A percentile compares a stretch with the other conserved stretches of the same genome.
Conservation (phyloP, 2,888 invertebrate genomes). For the Colletes collaris region DNA sequence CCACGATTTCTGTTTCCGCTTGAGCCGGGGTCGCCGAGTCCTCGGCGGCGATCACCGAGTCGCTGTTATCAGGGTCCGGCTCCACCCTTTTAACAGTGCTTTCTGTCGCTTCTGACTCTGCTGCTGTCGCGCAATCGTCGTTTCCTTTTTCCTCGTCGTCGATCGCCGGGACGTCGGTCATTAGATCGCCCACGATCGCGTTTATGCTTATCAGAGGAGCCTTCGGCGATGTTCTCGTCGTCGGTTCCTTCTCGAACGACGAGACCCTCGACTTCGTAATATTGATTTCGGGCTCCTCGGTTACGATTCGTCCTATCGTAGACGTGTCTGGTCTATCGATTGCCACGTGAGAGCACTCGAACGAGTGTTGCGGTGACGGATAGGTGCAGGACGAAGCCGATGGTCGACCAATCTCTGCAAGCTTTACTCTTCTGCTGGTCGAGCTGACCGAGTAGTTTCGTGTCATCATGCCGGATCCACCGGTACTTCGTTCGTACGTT, state of each 20-base stretch:
- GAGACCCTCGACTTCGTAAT: neutral
- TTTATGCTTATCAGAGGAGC: conserved; percentile 89
- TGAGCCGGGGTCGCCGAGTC: conserved; percentile 21
- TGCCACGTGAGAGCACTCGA: conserved; percentile 82
- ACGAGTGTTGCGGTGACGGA: conserved; percentile 82
- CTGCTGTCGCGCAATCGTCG: conserved; percentile 40
- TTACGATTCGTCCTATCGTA: conserved; percentile 46
- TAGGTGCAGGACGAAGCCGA: conserved; percentile 83
- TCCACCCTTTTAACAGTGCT: conserved; percentile 22
- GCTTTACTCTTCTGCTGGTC: conserved; percentile 81
- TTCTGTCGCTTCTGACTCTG: conserved; percentile 42
- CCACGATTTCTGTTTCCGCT: conserved; percentile 84
- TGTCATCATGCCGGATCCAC: conserved; percentile 61
- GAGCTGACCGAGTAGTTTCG: conserved; percentile 80
- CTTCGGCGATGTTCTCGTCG: conserved; percentile 75
- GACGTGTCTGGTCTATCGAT: conserved; percentile 56
- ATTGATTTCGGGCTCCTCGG: conserved; percentile 63
- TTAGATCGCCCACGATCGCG: conserved; percentile 87
- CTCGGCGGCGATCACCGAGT: conserved; percentile 27
- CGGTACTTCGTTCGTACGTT: conserved; percentile 23
- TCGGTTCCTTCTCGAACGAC: conserved; percentile 25
- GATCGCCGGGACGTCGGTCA: conserved; percentile 50
- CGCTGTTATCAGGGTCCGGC: conserved; percentile 42
- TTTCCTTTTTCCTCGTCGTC: conserved; percentile 83
- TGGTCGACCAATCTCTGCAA: conserved; percentile 83